Percentiles rank a stretch among this genome's conserved stretches.
These are phyloP conservation scores for Dinocampus coccinellae DNA, from an alignment of 2,888 invertebrate genomes.

Conservation along the genomic window DNA sequence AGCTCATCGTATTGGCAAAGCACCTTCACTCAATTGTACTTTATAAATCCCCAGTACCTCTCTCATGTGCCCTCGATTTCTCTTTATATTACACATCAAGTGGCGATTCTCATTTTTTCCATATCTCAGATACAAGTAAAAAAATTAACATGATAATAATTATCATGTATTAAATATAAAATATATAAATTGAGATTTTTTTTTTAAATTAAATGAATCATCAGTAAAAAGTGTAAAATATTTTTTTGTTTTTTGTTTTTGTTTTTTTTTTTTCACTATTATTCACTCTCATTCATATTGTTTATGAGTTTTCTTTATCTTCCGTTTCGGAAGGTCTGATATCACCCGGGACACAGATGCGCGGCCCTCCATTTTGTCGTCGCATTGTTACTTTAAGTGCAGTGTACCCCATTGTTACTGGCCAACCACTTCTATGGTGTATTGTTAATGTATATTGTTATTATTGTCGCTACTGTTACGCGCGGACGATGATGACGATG, in stretches of 20 bases:
- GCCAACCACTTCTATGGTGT: slow-evolving; percentile 50
- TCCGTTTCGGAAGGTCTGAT: slow-evolving; percentile 23
- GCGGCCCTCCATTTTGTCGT: slow-evolving; percentile 66
- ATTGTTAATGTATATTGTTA: slow-evolving; percentile 66
- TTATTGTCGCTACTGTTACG: slow-evolving; percentile 67
- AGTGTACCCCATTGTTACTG: slow-evolving; percentile 50
- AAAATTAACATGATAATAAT: not conserved
- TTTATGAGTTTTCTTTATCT: slow-evolving; percentile 14
- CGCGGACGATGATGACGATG: slow-evolving; percentile 24
- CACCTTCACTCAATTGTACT: slow-evolving; percentile 39
- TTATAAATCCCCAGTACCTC: slow-evolving; percentile 19
- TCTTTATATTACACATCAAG: not conserved
- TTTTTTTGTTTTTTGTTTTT: not conserved
- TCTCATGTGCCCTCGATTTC: slow-evolving; percentile 29
- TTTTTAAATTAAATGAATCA: not conserved
- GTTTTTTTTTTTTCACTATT: slow-evolving; percentile 4
- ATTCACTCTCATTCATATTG: not conserved
- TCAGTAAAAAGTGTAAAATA: too few species aligned
- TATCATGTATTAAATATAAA: not conserved
- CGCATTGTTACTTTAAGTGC: slow-evolving; percentile 68
- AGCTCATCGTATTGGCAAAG: slow-evolving; percentile 16
- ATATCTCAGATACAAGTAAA: not conserved
- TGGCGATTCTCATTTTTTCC: not conserved
- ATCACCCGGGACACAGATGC: slow-evolving; percentile 57
- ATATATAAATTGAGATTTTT: not conserved